phyloP scores from a whole-genome alignment of 2,797 vertebrate species.

The Melanotaenia boesemani region DNA sequence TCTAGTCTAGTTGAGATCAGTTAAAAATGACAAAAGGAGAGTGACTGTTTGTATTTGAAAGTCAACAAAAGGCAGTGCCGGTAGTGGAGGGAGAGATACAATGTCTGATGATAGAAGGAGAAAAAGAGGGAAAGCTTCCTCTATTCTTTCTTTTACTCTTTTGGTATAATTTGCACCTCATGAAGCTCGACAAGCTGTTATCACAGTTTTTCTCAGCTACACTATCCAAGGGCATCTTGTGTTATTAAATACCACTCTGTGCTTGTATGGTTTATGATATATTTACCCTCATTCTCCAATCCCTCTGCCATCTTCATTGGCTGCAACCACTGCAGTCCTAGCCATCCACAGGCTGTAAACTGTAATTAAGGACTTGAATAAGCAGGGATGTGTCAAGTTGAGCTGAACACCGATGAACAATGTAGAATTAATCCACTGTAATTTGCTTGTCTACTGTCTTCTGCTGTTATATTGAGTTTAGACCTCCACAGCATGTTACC shows the following conservation, averaged over 20 bases:
- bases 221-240: conserved; percentile 30
- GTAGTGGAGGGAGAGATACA: conserved; percentile 14
- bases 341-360: conserved; percentile 73
- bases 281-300: conserved; percentile 42
- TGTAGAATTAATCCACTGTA: conserved; percentile 70
- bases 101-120: conserved; percentile 26
- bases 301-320: conserved; percentile 38
- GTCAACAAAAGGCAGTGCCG: conserved; percentile 31
- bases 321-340: conserved; percentile 57
- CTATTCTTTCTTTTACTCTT: conserved; percentile 8
- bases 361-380: conserved; percentile 79
- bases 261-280: conserved; percentile 21
- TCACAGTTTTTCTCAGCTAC: neutral
- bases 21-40: conserved; percentile 40
- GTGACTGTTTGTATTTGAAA: conserved; percentile 48
- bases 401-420: conserved; percentile 65
- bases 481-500: conserved; percentile 34
- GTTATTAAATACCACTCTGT: conserved; percentile 20
- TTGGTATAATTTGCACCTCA: conserved; percentile 19
- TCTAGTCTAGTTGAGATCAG: conserved; percentile 67
- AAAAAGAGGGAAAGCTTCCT: conserved; percentile 11
- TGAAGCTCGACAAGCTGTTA: conserved; percentile 3
- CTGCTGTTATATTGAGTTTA: conserved; percentile 37
- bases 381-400: conserved; percentile 67
- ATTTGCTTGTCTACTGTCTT: conserved; percentile 66